Conservation (phyloP, 2,888 invertebrate species). For the Thera obeliscata region DNA sequence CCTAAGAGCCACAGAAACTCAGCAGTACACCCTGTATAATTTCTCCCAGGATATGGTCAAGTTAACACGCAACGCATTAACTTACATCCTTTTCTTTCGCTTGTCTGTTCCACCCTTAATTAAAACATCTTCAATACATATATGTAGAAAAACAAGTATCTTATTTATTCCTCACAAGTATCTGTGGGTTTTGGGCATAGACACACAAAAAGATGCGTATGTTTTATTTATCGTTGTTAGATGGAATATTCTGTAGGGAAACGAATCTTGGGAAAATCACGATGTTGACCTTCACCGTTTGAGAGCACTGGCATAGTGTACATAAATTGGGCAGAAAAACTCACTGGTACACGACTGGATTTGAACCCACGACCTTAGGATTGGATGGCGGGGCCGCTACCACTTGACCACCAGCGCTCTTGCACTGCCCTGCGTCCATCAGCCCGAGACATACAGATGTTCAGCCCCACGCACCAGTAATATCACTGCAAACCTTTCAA, state of each 20-base stretch:
- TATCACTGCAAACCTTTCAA: too few species aligned
- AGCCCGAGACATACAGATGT: too few species aligned
- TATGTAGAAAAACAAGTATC: conserved; percentile 4
- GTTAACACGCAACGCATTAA: conserved; percentile 23
- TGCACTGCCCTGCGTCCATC: too few species aligned
- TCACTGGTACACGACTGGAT: too few species aligned
- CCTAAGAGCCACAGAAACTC: too few species aligned
- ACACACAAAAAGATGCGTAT: conserved; percentile 3
- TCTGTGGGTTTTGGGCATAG: not conserved
- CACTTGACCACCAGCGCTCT: too few species aligned
- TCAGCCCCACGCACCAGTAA: too few species aligned
- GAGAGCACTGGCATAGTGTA: too few species aligned
- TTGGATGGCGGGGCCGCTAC: too few species aligned
- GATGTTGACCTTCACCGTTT: too few species aligned
- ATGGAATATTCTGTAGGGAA: not conserved
- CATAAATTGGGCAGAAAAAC: too few species aligned
- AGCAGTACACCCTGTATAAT: conserved; percentile 5
- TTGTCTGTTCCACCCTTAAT: conserved; percentile 31
- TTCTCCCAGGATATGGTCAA: conserved; percentile 18
- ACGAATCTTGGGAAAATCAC: not conserved
- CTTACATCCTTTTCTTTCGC: conserved; percentile 22
- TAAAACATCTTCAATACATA: conserved; percentile 34
- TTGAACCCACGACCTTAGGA: too few species aligned
- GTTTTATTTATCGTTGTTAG: not conserved
- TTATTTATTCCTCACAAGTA: conserved; percentile 1